phyloP scores from a whole-genome alignment of 2,888 invertebrate genomes.

The Shargacucullia verbasci region DNA sequence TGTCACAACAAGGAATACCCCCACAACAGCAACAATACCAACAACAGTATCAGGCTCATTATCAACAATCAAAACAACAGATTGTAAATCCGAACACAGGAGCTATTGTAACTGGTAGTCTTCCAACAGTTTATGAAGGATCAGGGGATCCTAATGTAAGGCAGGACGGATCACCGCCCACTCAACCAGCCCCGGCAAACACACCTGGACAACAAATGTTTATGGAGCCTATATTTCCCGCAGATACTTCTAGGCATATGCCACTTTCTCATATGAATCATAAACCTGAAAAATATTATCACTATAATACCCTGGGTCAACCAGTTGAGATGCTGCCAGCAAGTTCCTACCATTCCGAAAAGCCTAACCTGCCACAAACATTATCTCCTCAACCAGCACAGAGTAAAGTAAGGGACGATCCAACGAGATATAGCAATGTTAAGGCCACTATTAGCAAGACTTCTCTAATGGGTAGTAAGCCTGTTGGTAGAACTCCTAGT shows the following conservation, averaged over 20 bases:
- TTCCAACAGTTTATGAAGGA: constrained; percentile 56
- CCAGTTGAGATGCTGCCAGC: constrained; percentile 76
- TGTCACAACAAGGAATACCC: constrained; percentile 46
- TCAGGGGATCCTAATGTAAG: constrained; percentile 35
- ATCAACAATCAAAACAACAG: constrained; percentile 54
- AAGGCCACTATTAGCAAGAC: constrained; percentile 82
- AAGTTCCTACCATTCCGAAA: constrained; percentile 61
- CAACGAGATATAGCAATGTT: constrained; percentile 67
- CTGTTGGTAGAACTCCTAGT: constrained; percentile 70
- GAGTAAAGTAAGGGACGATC: constrained; percentile 51
- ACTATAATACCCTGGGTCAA: constrained; percentile 82
- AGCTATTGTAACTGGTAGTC: constrained; percentile 36
- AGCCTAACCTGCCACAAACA: constrained; percentile 73
- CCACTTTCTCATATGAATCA: constrained; percentile 36
- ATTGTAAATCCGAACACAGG: constrained; percentile 59
- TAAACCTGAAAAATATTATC: constrained; percentile 54
- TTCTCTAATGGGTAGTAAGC: constrained; percentile 69
- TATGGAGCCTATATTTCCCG: constrained; percentile 77
- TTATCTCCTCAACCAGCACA: constrained; percentile 70
- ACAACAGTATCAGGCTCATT: constrained; percentile 50
- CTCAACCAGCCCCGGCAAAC: constrained; percentile 15
- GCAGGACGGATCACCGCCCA: constrained; percentile 16
- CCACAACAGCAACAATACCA: constrained; percentile 54
- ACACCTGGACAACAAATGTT: constrained; percentile 46
- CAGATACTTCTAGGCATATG: constrained; percentile 65